These are phyloP conservation scores for Otus scops DNA, from an alignment of 2,797 vertebrate species.

Conservation along the genomic window DNA sequence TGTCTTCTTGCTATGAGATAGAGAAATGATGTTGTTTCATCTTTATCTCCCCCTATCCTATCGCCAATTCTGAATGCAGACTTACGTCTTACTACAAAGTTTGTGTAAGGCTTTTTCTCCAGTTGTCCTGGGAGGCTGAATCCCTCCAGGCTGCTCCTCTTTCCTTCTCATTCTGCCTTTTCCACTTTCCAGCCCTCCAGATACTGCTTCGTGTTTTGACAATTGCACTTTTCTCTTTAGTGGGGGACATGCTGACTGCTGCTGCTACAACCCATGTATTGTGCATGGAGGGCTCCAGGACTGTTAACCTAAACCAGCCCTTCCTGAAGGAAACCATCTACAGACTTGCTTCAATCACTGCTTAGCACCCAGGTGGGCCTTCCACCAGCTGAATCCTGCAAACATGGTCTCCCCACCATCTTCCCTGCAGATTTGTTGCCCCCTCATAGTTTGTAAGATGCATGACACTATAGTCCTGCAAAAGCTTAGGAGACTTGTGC, in stretches of 20 bases:
- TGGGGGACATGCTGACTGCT: not conserved
- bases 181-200: not conserved
- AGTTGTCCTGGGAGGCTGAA: not conserved
- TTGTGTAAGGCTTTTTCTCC: not conserved
- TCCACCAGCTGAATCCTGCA: not conserved
- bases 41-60: not conserved
- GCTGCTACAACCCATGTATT: rapidly evolving
- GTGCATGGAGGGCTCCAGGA: rapidly evolving
- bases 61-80: not conserved
- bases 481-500: not conserved
- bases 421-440: not conserved
- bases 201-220: not conserved
- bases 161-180: not conserved
- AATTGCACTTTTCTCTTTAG: not conserved
- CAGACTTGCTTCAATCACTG: not conserved
- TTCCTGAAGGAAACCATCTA: not conserved
- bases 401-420: not conserved
- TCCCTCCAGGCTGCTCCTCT: not conserved
- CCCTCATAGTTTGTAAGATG: not conserved
- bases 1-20: not conserved
- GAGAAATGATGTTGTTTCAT: not conserved
- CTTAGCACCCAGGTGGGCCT: not conserved
- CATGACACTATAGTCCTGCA: not conserved
- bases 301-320: not conserved
- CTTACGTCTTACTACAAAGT: not conserved